Base-by-base conservation (phyloP, 2,888 invertebrate genomes). In the Neelides folsomi region DNA sequence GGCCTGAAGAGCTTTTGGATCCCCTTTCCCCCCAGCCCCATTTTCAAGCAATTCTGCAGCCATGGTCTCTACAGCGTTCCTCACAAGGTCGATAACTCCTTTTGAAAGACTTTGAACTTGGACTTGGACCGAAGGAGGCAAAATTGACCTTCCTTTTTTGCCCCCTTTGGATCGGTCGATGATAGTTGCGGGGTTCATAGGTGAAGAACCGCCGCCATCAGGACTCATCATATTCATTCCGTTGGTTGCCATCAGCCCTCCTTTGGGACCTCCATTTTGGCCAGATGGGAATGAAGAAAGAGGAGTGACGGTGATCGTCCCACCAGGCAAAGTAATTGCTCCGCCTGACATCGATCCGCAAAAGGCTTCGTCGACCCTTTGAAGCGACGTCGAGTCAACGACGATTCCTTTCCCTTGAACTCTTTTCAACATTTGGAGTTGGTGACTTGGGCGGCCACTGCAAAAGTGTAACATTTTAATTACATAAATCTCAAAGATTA, bases 1-100 rank as follows among this genome's bases (percentile, higher is more conserved):
- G 82, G 67, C 62, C 78, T 59, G 53, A 3, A 54, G 41, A 41
- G 52, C 46, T 35, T 43, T 51, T 15, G 51, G 45, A 27, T 45
- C 44, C 6, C 49, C 47, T 44, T 34, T 50, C 27, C 57, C 59
- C 36, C 43, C 56, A 1, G 51, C 16, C 34, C 42, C 53, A 50
- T 56, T 56, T 19, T 61, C 64, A 0, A 61, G 54, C 47, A 62
- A 59, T 45, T 62, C 65, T 37, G 58, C 40, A 16, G 59, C 59
- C 45, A 60, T 63, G 47, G 57, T 55, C 42, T 64, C 63, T 18
- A 62, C 59, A 2, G 60, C 59, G 5, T 54, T 49, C 47, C 59
- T 57, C 10, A 60, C 55, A 15, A 62, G 47, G 34, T 64, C 62
- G 2, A 54, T 56, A 40, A 64, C 56, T 12, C 52, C 60, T 39